These are phyloP conservation scores for Tanytarsus gracilentus DNA, from an alignment of 2,888 invertebrate species.

Conservation along the genomic window DNA sequence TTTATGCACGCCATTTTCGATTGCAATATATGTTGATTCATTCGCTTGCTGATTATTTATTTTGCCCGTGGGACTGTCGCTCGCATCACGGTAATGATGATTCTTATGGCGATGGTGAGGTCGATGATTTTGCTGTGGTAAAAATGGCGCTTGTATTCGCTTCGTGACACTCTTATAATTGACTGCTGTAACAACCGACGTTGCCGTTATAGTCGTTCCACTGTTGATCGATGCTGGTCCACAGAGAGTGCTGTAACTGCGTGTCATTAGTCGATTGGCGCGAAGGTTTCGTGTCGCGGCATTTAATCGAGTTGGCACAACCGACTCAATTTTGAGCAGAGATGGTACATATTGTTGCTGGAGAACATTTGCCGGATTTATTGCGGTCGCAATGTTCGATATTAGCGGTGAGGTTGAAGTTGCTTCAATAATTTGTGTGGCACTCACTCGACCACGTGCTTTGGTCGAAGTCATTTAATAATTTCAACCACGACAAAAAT, in stretches of 20 bases:
- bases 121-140: slow-evolving; percentile 3
- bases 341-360: slow-evolving; percentile 31
- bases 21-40: slow-evolving; percentile 7
- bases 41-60: slow-evolving; percentile 13
- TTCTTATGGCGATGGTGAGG: not conserved
- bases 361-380: slow-evolving; percentile 1
- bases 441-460: slow-evolving; percentile 20
- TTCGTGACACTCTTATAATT: slow-evolving; percentile 24
- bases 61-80: slow-evolving; percentile 24
- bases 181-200: not conserved
- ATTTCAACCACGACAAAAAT: not conserved
- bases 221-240: slow-evolving; percentile 32
- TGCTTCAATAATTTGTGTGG: slow-evolving; percentile 22
- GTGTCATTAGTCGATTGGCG: slow-evolving; percentile 37
- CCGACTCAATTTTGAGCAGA: slow-evolving; percentile 44
- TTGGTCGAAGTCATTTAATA: slow-evolving; percentile 27
- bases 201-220: not conserved
- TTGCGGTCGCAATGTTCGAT: slow-evolving; percentile 19
- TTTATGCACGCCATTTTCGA: slow-evolving; percentile 45
- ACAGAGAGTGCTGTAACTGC: slow-evolving; percentile 41
- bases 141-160: too few relatives aligned
- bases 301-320: slow-evolving; percentile 40
- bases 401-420: slow-evolving; percentile 7
- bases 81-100: too few relatives aligned
- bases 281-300: slow-evolving; percentile 36